These are phyloP conservation scores for Crepidodera aurea DNA, from an alignment of 2,888 invertebrate species.

Conservation along the genomic window DNA sequence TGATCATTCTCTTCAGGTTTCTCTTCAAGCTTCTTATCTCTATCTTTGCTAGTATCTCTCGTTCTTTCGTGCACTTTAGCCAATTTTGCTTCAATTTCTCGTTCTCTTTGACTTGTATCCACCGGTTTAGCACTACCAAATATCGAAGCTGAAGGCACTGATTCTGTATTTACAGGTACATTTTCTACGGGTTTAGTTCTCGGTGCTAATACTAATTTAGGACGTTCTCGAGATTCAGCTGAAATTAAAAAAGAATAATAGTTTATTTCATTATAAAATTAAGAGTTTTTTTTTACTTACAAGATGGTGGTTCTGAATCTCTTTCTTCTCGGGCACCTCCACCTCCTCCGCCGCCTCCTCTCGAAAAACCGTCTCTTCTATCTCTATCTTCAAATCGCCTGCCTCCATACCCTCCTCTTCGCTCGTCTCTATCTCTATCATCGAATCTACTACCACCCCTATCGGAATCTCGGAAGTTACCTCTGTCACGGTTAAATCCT, in stretches of 20 bases:
- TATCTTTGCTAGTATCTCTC: constrained; percentile 51
- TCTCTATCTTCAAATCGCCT: constrained; percentile 48
- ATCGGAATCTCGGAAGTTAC: constrained; percentile 34
- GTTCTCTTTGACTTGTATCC: constrained; percentile 88
- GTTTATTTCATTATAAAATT: background rate
- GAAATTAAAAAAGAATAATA: constrained; percentile 2
- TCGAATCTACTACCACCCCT: constrained; percentile 42
- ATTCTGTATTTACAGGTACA: constrained; percentile 55
- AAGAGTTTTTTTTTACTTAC: no score
- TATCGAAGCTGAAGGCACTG: constrained; percentile 74
- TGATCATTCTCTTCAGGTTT: constrained; percentile 22
- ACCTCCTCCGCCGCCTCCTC: constrained; percentile 26
- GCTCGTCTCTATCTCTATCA: constrained; percentile 46
- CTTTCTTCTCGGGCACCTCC: constrained; percentile 31
- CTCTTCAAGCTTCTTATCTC: constrained; percentile 14
- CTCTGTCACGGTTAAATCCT: constrained; percentile 43
- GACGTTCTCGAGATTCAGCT: constrained; percentile 73
- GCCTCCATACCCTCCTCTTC: constrained; percentile 45
- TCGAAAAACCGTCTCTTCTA: constrained; percentile 43
- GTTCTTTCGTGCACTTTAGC: constrained; percentile 65
- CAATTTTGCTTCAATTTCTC: constrained; percentile 90
- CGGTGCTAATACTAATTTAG: constrained; percentile 81
- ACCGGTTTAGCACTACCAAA: constrained; percentile 97
- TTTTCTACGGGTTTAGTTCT: constrained; percentile 77
- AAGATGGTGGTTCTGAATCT: constrained; percentile 29